A percentile compares a stretch with the other conserved stretches of the same genome.
Evolutionary conservation across 2,888 invertebrate genomes (phyloP).

Genomic region (Linhomoeus sp.): DNA sequence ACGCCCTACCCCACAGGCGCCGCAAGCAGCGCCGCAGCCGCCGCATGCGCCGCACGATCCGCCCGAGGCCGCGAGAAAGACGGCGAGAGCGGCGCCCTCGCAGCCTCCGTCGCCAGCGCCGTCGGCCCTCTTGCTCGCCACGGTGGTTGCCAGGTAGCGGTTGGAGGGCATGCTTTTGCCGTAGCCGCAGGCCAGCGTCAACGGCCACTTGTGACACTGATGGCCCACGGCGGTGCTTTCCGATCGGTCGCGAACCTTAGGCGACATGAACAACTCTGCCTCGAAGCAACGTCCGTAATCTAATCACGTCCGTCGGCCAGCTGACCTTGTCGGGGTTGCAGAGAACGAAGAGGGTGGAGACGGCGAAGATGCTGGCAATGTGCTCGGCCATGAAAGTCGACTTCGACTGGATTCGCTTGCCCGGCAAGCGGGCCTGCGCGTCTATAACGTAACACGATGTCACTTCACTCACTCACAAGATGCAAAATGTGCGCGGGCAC

Average conservation of each 20-base stretch:
- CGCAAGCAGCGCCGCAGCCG: constrained; percentile 13
- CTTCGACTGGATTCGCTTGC: constrained; percentile 22
- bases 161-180: constrained; percentile 27
- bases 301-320: no score
- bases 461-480: no score
- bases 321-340: constrained; percentile 32
- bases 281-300: no score
- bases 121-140: constrained; percentile 8
- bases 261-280: background rate
- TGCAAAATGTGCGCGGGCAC: no score
- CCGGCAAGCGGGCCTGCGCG: constrained; percentile 24
- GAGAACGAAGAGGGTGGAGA: constrained; percentile 34
- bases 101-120: constrained; percentile 4
- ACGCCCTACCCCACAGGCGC: constrained; percentile 11
- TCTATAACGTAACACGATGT: constrained; percentile 12
- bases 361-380: constrained; percentile 32
- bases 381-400: constrained; percentile 32
- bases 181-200: constrained; percentile 34
- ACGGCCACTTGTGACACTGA: constrained; percentile 26
- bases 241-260: constrained; percentile 13
- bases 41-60: constrained; percentile 13
- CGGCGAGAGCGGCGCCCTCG: background rate
- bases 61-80: constrained; percentile 10
- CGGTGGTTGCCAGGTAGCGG: constrained; percentile 15
- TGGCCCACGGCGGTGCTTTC: constrained; percentile 21